These are phyloP conservation scores for Aporophyla lueneburgensis DNA, from an alignment of 2,888 invertebrate genomes.

Conservation along the genomic window DNA sequence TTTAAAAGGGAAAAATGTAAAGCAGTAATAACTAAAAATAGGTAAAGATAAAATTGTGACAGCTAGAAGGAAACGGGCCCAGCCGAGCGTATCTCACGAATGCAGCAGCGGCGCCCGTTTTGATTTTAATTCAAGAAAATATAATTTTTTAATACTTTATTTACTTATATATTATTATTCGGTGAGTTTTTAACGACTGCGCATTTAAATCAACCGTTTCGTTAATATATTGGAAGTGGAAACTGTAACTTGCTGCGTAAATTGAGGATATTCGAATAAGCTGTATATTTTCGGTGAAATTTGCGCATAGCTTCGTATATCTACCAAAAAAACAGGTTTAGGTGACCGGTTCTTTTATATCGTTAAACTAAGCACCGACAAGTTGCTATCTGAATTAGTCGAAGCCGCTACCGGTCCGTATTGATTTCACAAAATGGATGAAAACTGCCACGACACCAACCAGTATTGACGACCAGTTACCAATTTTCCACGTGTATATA, in stretches of 20 bases:
- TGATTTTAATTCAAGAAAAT: constrained; percentile 81
- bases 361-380: too few species aligned
- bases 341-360: too few species aligned
- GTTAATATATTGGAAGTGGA: constrained; percentile 20
- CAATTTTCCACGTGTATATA: too few species aligned
- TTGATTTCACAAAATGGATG: too few species aligned
- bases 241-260: background rate
- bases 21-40: constrained; percentile 80
- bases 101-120: constrained; percentile 77
- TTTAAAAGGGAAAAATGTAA: constrained; percentile 73
- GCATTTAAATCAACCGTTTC: constrained; percentile 21
- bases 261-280: background rate
- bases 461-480: too few species aligned
- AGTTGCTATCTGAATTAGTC: too few species aligned
- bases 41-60: constrained; percentile 84
- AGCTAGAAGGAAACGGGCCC: constrained; percentile 80
- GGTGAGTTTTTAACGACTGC: constrained; percentile 42
- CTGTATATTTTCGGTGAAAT: background rate
- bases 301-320: background rate
- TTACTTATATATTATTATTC: constrained; percentile 61
- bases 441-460: too few species aligned
- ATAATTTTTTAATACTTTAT: constrained; percentile 71
- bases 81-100: constrained; percentile 81
- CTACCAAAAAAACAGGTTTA: background rate
- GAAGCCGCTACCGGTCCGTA: too few species aligned